Percentiles rank a stretch among this genome's conserved stretches.
phyloP scores from a whole-genome alignment of 2,113 vertebrate genomes.

The Lepus timidus region DNA sequence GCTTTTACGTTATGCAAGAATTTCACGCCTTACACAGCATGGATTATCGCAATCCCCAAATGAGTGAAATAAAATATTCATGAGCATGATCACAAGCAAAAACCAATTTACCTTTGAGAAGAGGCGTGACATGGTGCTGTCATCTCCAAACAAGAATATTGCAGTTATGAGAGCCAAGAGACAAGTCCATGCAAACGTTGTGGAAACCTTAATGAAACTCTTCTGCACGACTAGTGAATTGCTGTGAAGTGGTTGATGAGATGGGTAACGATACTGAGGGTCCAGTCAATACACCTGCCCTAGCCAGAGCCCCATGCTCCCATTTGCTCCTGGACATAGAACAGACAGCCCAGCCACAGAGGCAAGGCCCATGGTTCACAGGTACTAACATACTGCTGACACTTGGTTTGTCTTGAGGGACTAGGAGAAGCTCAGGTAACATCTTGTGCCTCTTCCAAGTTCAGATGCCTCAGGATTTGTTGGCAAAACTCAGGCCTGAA shows the following conservation, averaged over 20 bases:
- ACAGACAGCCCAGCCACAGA: slow-evolving; percentile 50
- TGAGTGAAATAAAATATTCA: slow-evolving; percentile 63
- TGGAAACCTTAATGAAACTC: slow-evolving; percentile 49
- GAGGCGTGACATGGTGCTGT: slow-evolving; percentile 11
- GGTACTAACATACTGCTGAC: not conserved
- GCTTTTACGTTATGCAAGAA: slow-evolving; percentile 42
- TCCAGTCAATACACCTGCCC: not conserved
- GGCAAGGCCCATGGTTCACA: not conserved
- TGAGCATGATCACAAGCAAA: slow-evolving; percentile 49
- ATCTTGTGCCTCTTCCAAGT: not conserved
- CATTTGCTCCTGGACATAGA: not conserved
- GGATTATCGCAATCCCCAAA: slow-evolving; percentile 31
- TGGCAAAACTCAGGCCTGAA: slow-evolving; percentile 19
- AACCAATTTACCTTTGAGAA: slow-evolving; percentile 58
- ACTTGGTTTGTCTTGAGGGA: not conserved
- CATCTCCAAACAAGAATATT: slow-evolving; percentile 8
- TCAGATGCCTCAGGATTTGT: slow-evolving; percentile 31
- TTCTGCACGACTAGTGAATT: slow-evolving; percentile 22
- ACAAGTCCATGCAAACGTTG: slow-evolving; percentile 35
- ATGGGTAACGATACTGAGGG: slow-evolving; percentile 1
- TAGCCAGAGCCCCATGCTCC: not conserved
- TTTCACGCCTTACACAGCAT: not conserved
- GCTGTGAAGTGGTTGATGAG: slow-evolving; percentile 2
- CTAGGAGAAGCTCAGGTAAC: not conserved
- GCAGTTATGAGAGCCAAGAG: slow-evolving; percentile 47